Base-by-base conservation (phyloP, 2,113 vertebrate species). In the Chaenogobius annularis region DNA sequence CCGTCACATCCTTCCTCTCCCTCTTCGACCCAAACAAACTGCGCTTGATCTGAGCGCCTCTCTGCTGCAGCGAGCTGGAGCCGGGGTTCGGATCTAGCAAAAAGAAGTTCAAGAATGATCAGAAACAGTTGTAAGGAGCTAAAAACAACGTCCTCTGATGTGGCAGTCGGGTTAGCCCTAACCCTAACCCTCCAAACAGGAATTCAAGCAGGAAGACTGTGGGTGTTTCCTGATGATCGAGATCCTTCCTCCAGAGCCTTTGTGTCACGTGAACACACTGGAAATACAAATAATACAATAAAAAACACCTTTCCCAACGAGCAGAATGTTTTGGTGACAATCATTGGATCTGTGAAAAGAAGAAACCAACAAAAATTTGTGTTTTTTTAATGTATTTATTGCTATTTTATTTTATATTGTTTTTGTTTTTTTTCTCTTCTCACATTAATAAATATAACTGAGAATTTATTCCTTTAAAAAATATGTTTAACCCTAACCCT, bases 21-120 rank as follows among this genome's bases (percentile, higher is more conserved):
- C 81, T 88, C 56, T 87, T 92, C 1, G 9, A 19, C 22, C 19
- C 3, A 0, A 85, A 20, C 5, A 91, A 68, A 55, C 84, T 92
- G 5, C 58, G 66, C 7, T 84, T 78, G 0, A 84, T 0, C 3
- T 66, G 70, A 0, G 50, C 59, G 1, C 76, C 74, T 13, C 23
- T 89, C 47, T 75, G 90, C 1, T 68, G 1, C 2, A 88, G 0
- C 0, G 73, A 35, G 8, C 78, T 75, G 3, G 3, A 1, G 0
- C 40, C 10, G 26, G 52, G 52, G 44, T 56, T 83, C 23, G 87
- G 70, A 35, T 91, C 90, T 92, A 0, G 17, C 15, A 52, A 65
- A 46, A 8, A 31, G 2, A 31, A 54, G 37, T 5, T 37, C 3
- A 12, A 35, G 44, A 46, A 13, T 19, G 19, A 9, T 19, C 5